These are phyloP conservation scores for Salvelinus sp. DNA, from an alignment of 2,113 vertebrate genomes.

Conservation along the genomic window DNA sequence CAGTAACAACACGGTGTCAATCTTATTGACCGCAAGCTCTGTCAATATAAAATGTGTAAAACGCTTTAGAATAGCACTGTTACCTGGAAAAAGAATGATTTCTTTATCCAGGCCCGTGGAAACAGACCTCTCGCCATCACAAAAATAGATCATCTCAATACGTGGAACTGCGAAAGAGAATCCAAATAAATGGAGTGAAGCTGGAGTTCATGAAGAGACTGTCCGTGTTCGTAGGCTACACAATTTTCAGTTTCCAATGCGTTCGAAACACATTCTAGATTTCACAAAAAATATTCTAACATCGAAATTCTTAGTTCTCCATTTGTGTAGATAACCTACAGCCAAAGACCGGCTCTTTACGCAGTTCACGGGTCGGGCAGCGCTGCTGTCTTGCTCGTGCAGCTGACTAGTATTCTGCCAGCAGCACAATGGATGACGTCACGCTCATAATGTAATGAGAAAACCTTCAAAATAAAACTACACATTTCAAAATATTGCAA, in stretches of 20 bases:
- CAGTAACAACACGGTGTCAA: not conserved
- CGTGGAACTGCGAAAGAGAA: constrained; percentile 60
- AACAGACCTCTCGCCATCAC: constrained; percentile 92
- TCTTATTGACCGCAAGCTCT: not conserved
- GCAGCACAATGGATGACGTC: no score
- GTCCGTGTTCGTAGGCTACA: not conserved
- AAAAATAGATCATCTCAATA: constrained; percentile 84
- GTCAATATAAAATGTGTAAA: not conserved
- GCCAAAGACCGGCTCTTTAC: no score
- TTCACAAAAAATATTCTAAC: not conserved
- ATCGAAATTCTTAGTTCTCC: not conserved
- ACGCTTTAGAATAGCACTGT: not conserved
- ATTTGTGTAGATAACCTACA: not conserved
- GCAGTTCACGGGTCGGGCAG: no score
- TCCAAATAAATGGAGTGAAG: constrained; percentile 38
- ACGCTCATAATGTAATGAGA: no score
- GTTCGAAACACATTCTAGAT: not conserved
- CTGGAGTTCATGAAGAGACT: constrained; percentile 4
- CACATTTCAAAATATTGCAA: no score
- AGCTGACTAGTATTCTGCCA: no score
- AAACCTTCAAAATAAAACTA: no score
- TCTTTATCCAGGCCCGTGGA: constrained; percentile 89
- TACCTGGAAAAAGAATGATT: constrained; percentile 87
- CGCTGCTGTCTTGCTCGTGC: no score
- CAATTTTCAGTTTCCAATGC: not conserved